Percentiles rank a stretch among this genome's conserved stretches.
phyloP scores from a whole-genome alignment of 2,113 vertebrate species.

The Stomatorhinus ivindoensis region DNA sequence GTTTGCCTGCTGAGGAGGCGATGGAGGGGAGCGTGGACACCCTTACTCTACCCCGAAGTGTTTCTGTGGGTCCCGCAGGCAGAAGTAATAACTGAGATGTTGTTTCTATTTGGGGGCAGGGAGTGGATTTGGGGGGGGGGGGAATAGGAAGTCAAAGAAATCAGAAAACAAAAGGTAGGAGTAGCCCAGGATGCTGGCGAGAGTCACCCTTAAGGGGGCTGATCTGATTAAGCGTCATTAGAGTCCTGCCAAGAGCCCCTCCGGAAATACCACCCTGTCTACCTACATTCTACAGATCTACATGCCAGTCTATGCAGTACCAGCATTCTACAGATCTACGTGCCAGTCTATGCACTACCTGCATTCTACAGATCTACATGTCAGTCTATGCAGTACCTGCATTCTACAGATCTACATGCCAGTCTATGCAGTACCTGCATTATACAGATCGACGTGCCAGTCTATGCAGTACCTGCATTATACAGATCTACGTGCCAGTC shows the following conservation, averaged over 20 bases:
- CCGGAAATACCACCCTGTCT: background rate
- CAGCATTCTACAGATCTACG: background rate
- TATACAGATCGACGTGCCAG: too few relatives aligned
- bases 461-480: background rate
- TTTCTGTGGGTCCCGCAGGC: background rate
- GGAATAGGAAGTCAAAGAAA: background rate
- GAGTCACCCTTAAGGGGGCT: background rate
- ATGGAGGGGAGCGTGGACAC: constrained; percentile 3
- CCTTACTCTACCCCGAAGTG: background rate
- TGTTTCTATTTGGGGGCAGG: constrained; percentile 8
- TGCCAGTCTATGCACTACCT: too few relatives aligned
- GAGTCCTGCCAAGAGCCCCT: background rate
- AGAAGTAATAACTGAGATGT: constrained; percentile 11
- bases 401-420: background rate
- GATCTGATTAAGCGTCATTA: constrained; percentile 12
- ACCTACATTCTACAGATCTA: background rate
- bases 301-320: background rate
- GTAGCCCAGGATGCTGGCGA: background rate
- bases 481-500: background rate
- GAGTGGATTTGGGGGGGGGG: background rate
- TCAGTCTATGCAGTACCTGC: background rate
- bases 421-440: too few relatives aligned
- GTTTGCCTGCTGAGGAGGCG: constrained; percentile 14
- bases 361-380: too few relatives aligned
- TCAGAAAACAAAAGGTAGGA: background rate